Base-by-base conservation (phyloP, 2,113 vertebrate genomes). In the Percina caprodes region DNA sequence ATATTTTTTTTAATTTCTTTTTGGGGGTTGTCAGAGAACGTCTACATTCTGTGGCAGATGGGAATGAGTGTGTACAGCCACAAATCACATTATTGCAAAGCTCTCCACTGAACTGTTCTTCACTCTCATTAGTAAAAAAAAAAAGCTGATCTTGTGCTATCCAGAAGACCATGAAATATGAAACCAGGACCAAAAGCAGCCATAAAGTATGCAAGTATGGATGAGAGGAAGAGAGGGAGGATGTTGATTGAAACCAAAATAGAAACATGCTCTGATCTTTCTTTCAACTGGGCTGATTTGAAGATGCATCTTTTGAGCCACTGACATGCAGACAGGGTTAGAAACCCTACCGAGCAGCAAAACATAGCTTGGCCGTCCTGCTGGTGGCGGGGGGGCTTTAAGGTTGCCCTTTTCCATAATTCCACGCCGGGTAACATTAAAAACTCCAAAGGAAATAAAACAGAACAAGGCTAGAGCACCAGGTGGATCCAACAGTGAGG, bases 401-500 rank as follows among this genome's bases (percentile, higher is more conserved):
- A 86, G 82, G 66, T 76, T 85, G 87, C 71, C 84, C 82, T 90
- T 91, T 88, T 86, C 80, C 74, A 65, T 76, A 83, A 76, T 72
- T 56, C 77, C 87, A 87, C 2, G 65, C 90, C 86, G 87, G 33
- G 87, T 74, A 80, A 86, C 73, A 79, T 88, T 89, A 84, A 81
- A 83, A 89, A 76, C 85, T 80, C 83, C 80, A 87, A 88, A 87
- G 78, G 45, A 82, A 86, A 89, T 89, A 74, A 88, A 90, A 81
- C 69, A 71, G 77, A 90, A 82, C 71, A 87, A 54, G 45, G 80
- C 66, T 55, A 35, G 84, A 77, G 76, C 74, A 71, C 69, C 79
- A 77, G 88, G 86, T 86, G 85, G 79, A 88, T 83, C 88, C 86
- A 84, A 73, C 89, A 80, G 82, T 51, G 89, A 78, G 79, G 84